These are phyloP conservation scores for Thera britannica DNA, from an alignment of 2,888 invertebrate genomes.

Conservation along the genomic window DNA sequence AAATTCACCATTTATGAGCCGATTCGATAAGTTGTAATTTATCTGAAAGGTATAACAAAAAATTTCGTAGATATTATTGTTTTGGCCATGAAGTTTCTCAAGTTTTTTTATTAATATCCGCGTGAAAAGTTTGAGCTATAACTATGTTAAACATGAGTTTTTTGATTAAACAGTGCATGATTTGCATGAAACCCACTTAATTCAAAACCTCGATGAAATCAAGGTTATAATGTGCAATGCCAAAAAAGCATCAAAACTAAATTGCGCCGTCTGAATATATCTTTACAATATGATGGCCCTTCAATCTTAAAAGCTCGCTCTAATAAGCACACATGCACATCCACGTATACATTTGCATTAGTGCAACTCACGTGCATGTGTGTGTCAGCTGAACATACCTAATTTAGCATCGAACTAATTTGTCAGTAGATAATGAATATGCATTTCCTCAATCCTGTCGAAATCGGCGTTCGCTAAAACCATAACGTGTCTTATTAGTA, in stretches of 20 bases:
- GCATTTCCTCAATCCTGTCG: constrained; percentile 36
- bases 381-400: constrained; percentile 29
- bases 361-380: constrained; percentile 5
- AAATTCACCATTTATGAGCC: too few species aligned
- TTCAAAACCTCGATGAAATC: too few species aligned
- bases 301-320: constrained; percentile 2
- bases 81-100: too few species aligned
- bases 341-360: constrained; percentile 1
- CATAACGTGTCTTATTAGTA: constrained; percentile 19
- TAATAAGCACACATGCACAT: constrained; percentile 11
- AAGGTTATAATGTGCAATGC: too few species aligned
- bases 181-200: too few species aligned
- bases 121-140: too few species aligned
- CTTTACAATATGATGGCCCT: not conserved
- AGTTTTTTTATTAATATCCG: too few species aligned
- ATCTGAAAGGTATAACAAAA: too few species aligned
- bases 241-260: not conserved
- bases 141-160: too few species aligned
- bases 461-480: constrained; percentile 32
- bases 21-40: too few species aligned
- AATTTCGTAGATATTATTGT: too few species aligned
- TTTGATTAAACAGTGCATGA: not conserved
- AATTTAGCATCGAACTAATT: constrained; percentile 36
- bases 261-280: not conserved
- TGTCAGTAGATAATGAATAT: constrained; percentile 41